These are phyloP conservation scores for Pocillopora meandrina DNA, from an alignment of 92 coral and sea anemone genomes.

Conservation along the genomic window DNA sequence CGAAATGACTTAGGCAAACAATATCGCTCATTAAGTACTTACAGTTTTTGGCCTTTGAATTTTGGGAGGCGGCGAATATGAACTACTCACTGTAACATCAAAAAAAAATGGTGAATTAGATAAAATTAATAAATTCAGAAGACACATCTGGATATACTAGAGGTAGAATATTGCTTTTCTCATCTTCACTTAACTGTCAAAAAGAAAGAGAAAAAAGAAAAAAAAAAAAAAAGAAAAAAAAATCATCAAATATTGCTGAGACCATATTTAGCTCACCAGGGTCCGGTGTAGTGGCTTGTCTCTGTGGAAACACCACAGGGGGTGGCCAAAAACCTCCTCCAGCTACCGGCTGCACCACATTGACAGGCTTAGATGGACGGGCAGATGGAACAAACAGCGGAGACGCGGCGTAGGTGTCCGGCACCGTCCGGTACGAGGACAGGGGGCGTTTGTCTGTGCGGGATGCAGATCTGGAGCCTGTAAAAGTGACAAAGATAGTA, in stretches of 20 bases:
- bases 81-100: constrained; percentile 36
- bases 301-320: constrained; percentile 56
- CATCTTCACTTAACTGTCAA: neutral
- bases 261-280: constrained; percentile 44
- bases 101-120: neutral
- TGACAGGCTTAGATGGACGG: constrained; percentile 45
- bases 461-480: constrained; percentile 40
- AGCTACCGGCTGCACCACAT: constrained; percentile 43
- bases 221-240: neutral
- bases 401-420: constrained; percentile 65
- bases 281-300: constrained; percentile 69
- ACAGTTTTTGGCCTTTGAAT: constrained; percentile 78
- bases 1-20: neutral
- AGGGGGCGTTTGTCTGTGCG: constrained; percentile 69
- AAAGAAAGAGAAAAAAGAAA: neutral
- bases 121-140: neutral
- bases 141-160: neutral
- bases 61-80: constrained; percentile 64
- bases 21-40: neutral
- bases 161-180: neutral
- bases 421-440: constrained; percentile 64
- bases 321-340: constrained; percentile 88
- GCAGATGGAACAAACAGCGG: constrained; percentile 61
- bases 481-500: neutral
- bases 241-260: too few relatives aligned